These are phyloP conservation scores for Salminus brasiliensis DNA, from an alignment of 2,113 vertebrate genomes.

Conservation along the genomic window DNA sequence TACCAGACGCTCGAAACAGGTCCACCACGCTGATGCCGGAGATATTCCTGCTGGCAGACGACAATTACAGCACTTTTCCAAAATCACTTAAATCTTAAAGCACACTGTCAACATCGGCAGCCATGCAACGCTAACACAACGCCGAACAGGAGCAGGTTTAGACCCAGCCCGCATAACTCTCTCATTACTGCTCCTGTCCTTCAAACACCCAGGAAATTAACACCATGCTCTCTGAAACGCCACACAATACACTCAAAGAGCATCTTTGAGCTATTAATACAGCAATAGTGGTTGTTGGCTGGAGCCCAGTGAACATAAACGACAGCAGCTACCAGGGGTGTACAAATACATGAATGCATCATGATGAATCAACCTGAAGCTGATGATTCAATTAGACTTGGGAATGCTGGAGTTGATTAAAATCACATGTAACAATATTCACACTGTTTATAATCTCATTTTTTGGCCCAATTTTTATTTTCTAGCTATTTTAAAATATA, in stretches of 20 bases:
- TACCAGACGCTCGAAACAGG: slow-evolving; percentile 69
- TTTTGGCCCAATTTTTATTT: too few relatives aligned
- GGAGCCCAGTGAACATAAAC: not conserved
- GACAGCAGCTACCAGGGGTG: not conserved
- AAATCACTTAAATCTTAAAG: slow-evolving; percentile 12
- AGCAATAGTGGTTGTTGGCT: not conserved
- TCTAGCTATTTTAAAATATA: not conserved
- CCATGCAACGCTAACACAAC: slow-evolving; percentile 8
- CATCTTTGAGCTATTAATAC: not conserved
- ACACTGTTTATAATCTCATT: too few relatives aligned
- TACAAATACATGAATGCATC: not conserved
- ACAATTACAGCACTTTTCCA: slow-evolving; percentile 54
- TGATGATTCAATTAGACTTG: not conserved
- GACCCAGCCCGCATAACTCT: slow-evolving; percentile 45
- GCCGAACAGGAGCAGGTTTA: slow-evolving; percentile 51
- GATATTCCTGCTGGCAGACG: slow-evolving; percentile 55
- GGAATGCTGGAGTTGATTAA: not conserved
- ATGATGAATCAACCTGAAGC: not conserved
- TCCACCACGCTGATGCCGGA: slow-evolving; percentile 52
- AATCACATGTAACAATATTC: too few relatives aligned
- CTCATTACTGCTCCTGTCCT: slow-evolving; percentile 46
- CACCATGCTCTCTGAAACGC: not conserved
- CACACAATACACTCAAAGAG: not conserved
- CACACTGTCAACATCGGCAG: slow-evolving; percentile 25
- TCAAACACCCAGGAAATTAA: slow-evolving; percentile 41